Percentiles rank a stretch among this genome's conserved stretches.
These are phyloP conservation scores for Quiscalus mexicanus DNA, from an alignment of 2,113 vertebrate species.

Conservation along the genomic window DNA sequence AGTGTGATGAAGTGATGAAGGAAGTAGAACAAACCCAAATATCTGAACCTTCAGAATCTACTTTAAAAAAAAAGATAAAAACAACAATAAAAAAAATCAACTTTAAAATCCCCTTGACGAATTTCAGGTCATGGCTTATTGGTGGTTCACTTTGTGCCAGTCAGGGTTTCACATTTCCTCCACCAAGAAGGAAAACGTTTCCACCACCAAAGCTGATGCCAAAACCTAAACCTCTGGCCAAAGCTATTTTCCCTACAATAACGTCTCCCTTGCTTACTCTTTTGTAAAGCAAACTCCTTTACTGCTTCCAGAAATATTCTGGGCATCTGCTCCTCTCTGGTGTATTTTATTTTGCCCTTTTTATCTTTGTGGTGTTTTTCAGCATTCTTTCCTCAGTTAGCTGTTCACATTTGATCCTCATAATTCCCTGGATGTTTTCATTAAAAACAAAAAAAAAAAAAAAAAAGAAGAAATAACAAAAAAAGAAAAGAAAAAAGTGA, in stretches of 20 bases:
- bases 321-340: not conserved
- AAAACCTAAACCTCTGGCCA: not conserved
- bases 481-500: not conserved
- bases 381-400: not conserved
- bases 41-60: not conserved
- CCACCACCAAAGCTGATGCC: not conserved
- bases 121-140: not conserved
- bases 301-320: constrained; percentile 4
- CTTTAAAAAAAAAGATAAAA: no score
- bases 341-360: not conserved
- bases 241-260: not conserved
- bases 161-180: not conserved
- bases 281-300: not conserved
- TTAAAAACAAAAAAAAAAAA: not conserved
- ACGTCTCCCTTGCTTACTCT: not conserved
- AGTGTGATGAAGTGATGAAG: not conserved
- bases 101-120: not conserved
- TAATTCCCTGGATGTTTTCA: not conserved
- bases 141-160: not conserved
- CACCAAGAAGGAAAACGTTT: not conserved
- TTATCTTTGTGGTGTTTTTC: not conserved
- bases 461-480: rapidly evolving
- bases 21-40: not conserved
- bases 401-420: not conserved
- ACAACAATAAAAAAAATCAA: no score